Percentiles rank a stretch among this genome's conserved stretches.
These are phyloP conservation scores for Epicampocera succincta DNA, from an alignment of 2,888 invertebrate species.

Conservation along the genomic window DNA sequence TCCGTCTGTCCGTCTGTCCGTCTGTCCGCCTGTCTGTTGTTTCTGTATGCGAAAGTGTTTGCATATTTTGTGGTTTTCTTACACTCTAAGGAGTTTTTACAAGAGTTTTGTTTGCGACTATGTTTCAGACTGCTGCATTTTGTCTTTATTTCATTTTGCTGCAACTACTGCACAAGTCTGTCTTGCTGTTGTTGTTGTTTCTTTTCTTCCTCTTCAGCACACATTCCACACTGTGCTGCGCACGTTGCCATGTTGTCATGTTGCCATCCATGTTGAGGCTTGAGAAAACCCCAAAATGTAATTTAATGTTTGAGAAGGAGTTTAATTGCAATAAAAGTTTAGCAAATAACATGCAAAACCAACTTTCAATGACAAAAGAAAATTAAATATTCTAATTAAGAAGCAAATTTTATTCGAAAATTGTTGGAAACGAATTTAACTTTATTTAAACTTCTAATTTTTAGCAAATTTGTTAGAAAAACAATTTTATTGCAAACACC, in stretches of 20 bases:
- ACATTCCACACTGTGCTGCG: background rate
- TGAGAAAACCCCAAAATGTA: constrained; percentile 50
- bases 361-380: constrained; percentile 47
- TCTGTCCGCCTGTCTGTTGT: too few relatives aligned
- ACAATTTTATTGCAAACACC: background rate
- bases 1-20: too few relatives aligned
- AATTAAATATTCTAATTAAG: constrained; percentile 55
- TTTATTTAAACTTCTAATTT: background rate
- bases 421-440: background rate
- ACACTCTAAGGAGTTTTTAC: background rate
- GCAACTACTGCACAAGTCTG: background rate
- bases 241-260: too few relatives aligned
- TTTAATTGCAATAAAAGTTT: constrained; percentile 58
- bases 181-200: background rate
- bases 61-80: constrained; percentile 14
- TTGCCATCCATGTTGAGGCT: constrained; percentile 37
- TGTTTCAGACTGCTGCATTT: background rate
- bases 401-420: background rate
- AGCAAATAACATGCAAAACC: constrained; percentile 49
- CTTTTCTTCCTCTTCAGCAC: background rate
- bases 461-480: background rate
- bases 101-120: background rate
- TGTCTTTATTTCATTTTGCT: background rate
- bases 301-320: constrained; percentile 50
- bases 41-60: constrained; percentile 7